phyloP scores from a whole-genome alignment of 2,113 vertebrate genomes.

The Crotalus horridus region DNA sequence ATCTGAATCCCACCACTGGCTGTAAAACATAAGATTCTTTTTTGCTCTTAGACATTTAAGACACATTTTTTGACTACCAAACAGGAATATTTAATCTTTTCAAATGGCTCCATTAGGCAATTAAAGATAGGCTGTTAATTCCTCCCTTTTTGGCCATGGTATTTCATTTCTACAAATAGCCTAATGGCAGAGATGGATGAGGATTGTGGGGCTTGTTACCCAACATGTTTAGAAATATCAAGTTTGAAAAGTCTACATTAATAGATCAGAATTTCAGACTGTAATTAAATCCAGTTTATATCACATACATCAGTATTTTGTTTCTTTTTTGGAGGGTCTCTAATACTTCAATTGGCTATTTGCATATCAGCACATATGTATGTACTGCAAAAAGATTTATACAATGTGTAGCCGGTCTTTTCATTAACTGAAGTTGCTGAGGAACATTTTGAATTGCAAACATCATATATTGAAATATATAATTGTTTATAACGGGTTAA shows the following conservation, averaged over 20 bases:
- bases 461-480: neutral
- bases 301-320: neutral
- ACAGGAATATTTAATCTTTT: conserved; percentile 18
- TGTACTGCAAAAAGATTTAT: neutral
- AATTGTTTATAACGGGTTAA: neutral
- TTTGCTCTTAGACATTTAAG: neutral
- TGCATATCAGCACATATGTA: neutral
- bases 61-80: neutral
- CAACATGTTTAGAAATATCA: neutral
- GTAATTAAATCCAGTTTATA: conserved; percentile 13
- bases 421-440: neutral
- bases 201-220: neutral
- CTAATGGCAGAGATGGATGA: neutral
- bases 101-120: neutral
- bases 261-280: conserved; percentile 18
- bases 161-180: neutral
- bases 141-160: neutral
- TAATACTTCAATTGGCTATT: neutral
- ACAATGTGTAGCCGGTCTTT: neutral
- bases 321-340: neutral
- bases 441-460: neutral
- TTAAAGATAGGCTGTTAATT: conserved; percentile 9
- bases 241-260: neutral
- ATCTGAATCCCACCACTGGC: too few species aligned
- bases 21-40: neutral